phyloP scores from a whole-genome alignment of 53 echinoderm and acorn worm genomes.

The Mesocentrotus franciscanus region DNA sequence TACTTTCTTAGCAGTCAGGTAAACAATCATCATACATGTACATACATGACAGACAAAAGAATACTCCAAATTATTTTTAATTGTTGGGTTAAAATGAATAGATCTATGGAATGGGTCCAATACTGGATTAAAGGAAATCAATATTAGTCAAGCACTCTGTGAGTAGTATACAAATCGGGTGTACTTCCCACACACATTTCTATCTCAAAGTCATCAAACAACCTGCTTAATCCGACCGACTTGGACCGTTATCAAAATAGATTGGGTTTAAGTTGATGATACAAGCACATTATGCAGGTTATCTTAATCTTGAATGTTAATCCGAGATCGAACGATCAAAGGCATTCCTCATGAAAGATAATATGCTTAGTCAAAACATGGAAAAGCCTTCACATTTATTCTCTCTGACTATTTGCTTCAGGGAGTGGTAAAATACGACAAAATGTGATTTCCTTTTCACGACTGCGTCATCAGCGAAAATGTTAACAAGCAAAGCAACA shows the following conservation, averaged over 20 bases:
- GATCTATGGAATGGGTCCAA: no score
- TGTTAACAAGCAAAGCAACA: background rate
- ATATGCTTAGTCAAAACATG: background rate
- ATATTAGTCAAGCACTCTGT: no score
- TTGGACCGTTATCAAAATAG: background rate
- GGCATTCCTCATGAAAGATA: background rate
- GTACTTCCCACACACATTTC: no score
- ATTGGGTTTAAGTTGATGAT: background rate
- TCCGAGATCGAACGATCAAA: background rate
- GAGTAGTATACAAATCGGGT: no score
- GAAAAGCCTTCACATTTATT: background rate
- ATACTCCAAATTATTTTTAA: background rate
- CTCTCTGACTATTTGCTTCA: background rate
- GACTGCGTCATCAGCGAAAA: background rate
- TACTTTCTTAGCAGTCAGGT: no score
- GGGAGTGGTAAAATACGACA: background rate
- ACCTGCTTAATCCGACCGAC: background rate
- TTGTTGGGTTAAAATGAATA: background rate
- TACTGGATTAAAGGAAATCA: no score
- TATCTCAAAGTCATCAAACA: background rate
- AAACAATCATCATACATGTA: no score
- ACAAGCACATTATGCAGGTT: background rate
- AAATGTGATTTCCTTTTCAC: background rate
- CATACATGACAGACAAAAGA: background rate
- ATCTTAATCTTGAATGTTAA: constrained; percentile 18